phyloP scores from a whole-genome alignment of 2,113 vertebrate genomes.

The Manacus vitellinus region DNA sequence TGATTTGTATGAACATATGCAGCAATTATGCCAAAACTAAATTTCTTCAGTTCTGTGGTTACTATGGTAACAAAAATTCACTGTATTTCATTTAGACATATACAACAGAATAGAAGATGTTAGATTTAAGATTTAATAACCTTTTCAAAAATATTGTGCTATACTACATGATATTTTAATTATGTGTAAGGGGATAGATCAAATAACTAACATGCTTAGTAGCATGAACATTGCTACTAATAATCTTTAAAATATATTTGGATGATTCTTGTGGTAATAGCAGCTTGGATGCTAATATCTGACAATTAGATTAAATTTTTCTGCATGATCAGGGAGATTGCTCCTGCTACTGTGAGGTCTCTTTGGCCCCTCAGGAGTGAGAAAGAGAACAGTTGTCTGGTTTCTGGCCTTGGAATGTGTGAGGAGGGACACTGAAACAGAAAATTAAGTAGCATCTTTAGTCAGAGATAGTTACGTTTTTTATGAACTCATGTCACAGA shows the following conservation, averaged over 20 bases:
- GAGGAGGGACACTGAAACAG: background rate
- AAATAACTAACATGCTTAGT: slow-evolving; percentile 6
- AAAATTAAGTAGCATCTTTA: background rate
- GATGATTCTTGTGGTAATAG: background rate
- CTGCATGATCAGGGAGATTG: background rate
- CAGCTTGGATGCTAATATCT: background rate
- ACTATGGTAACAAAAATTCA: slow-evolving; percentile 61
- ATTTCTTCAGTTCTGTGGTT: slow-evolving; percentile 63
- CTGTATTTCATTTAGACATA: slow-evolving; percentile 58
- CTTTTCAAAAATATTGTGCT: slow-evolving; percentile 23
- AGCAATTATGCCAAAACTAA: slow-evolving; percentile 66
- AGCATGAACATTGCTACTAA: background rate
- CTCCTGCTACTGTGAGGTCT: background rate
- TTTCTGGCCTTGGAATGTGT: background rate
- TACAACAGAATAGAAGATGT: slow-evolving; percentile 17
- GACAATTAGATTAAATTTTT: background rate
- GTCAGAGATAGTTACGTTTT: background rate
- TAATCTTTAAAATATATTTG: background rate
- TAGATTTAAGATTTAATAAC: slow-evolving; percentile 36
- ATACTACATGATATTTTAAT: slow-evolving; percentile 22
- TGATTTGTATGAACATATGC: slow-evolving; percentile 65
- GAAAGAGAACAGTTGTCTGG: background rate
- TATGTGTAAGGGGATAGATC: background rate
- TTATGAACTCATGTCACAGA: background rate
- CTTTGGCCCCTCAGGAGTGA: background rate